A percentile compares a stretch with the other conserved stretches of the same genome.
These are phyloP conservation scores for Falcaria lacertinaria DNA, from an alignment of 2,888 invertebrate species.

Conservation along the genomic window DNA sequence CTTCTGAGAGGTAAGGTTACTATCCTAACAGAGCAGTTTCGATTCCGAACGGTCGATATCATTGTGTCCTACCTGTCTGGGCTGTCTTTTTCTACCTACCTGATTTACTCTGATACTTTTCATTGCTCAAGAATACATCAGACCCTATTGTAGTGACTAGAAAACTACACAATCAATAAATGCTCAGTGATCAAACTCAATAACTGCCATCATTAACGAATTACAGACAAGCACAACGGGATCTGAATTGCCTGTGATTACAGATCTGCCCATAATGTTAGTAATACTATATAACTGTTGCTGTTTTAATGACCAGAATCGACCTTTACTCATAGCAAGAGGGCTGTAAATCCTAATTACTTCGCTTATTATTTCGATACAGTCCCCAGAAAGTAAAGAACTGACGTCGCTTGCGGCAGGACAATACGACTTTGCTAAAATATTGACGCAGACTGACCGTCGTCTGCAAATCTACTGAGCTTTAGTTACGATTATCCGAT, in stretches of 20 bases:
- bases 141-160: too few species aligned
- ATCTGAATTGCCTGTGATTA: conserved; percentile 8
- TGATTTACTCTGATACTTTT: too few species aligned
- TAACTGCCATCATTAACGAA: too few species aligned
- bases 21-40: too few species aligned
- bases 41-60: too few species aligned
- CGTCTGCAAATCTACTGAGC: conserved; percentile 4
- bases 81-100: too few species aligned
- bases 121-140: too few species aligned
- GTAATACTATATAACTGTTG: conserved; percentile 39
- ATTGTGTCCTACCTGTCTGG: too few species aligned
- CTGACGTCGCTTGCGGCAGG: conserved; percentile 51
- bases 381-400: conserved; percentile 37
- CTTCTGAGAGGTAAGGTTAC: too few species aligned
- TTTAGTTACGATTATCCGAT: background rate
- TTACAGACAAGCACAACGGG: too few species aligned
- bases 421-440: conserved; percentile 53
- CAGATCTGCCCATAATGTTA: conserved; percentile 46
- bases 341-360: conserved; percentile 71
- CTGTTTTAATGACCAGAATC: conserved; percentile 44
- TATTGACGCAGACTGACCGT: conserved; percentile 20
- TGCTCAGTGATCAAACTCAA: too few species aligned
- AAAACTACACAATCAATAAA: too few species aligned
- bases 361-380: conserved; percentile 70
- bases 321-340: conserved; percentile 67